Conservation (phyloP, 1,140 invertebrate genomes). For the Diuraphis noxia region DNA sequence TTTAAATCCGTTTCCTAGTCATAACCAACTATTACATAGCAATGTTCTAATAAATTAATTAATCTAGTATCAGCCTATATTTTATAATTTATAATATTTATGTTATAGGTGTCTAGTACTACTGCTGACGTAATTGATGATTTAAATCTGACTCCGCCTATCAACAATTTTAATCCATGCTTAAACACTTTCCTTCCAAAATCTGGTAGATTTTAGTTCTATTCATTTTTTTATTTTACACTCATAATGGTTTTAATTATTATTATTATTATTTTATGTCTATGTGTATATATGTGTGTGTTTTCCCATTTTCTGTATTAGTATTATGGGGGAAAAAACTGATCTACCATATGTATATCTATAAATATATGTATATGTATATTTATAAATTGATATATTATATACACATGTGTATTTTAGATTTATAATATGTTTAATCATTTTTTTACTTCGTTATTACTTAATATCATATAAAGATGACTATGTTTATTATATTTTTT, state of each 20-base stretch:
- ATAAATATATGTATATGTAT: neutral
- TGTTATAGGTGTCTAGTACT: constrained; percentile 28
- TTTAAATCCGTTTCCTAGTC: too few species aligned
- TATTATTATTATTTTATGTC: neutral
- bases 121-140: constrained; percentile 10
- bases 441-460: neutral
- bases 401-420: neutral
- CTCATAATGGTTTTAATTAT: neutral
- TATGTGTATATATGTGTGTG: neutral
- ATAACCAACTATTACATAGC: neutral
- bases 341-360: neutral
- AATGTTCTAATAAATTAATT: neutral
- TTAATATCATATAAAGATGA: neutral
- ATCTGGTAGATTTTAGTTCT: neutral
- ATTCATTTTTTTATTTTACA: neutral
- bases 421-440: neutral
- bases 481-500: neutral
- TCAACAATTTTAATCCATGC: constrained; percentile 11
- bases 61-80: neutral
- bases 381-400: too few species aligned
- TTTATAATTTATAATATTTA: neutral
- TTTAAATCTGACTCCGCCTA: constrained; percentile 31
- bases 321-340: neutral
- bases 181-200: constrained; percentile 21
- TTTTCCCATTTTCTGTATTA: neutral